Percentiles rank a stretch among this genome's conserved stretches.
These are phyloP conservation scores for Liopterus haemorrhoidalis DNA, from an alignment of 2,888 invertebrate species.

Conservation along the genomic window DNA sequence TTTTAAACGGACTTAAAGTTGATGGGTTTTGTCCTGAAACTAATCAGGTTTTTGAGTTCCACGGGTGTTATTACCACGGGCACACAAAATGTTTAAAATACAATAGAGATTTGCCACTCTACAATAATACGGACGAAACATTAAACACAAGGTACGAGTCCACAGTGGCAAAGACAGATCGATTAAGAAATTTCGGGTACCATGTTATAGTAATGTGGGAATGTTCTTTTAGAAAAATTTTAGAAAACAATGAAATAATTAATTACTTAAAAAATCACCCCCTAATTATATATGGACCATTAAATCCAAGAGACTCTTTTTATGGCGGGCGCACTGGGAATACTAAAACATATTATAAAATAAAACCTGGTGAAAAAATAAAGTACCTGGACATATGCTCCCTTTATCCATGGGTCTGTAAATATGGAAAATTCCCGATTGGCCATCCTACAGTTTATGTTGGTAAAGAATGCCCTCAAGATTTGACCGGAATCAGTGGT, in stretches of 20 bases:
- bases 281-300: not conserved
- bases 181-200: not conserved
- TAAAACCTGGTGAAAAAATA: conserved; percentile 18
- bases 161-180: not conserved
- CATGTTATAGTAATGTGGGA: conserved; percentile 11
- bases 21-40: too few relatives aligned
- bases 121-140: not conserved
- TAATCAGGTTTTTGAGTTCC: conserved; percentile 7
- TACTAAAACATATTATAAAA: conserved; percentile 18
- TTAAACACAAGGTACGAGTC: not conserved
- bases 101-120: not conserved
- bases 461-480: conserved; percentile 20
- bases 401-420: conserved; percentile 33
- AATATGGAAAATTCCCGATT: conserved; percentile 30
- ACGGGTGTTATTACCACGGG: conserved; percentile 16
- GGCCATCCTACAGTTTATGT: conserved; percentile 31
- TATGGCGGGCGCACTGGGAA: conserved; percentile 32
- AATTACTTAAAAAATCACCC: not conserved
- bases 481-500: too few relatives aligned
- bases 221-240: conserved; percentile 3
- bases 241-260: not conserved
- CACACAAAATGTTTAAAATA: not conserved
- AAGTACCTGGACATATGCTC: conserved; percentile 31
- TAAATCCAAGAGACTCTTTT: conserved; percentile 29
- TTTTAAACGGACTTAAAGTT: too few relatives aligned